A percentile compares a stretch with the other conserved stretches of the same genome.
Conservation (phyloP, 2,888 invertebrate genomes). For the Tubulanus polymorphus region DNA sequence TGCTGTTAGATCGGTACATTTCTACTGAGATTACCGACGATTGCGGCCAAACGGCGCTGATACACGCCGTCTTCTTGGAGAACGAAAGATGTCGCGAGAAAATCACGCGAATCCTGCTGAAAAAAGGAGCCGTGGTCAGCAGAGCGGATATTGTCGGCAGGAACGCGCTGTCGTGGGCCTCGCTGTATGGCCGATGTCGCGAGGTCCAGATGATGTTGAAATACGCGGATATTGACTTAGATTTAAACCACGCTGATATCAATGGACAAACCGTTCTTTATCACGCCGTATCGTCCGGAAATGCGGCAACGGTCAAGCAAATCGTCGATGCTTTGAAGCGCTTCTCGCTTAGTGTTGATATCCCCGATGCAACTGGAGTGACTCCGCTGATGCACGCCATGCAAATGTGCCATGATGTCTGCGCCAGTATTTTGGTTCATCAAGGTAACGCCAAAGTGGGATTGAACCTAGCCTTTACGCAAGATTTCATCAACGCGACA, state of each 20-base stretch:
- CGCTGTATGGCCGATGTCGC: slow-evolving; percentile 24
- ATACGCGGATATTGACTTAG: slow-evolving; percentile 25
- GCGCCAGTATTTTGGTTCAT: slow-evolving; percentile 25
- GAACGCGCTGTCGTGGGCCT: slow-evolving; percentile 27
- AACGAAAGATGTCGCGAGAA: slow-evolving; percentile 20
- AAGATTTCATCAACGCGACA: slow-evolving; percentile 19
- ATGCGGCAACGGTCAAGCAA: slow-evolving; percentile 27
- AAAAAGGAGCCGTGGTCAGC: slow-evolving; percentile 22
- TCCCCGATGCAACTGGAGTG: slow-evolving; percentile 21
- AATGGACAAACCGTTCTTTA: slow-evolving; percentile 29
- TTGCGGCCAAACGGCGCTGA: slow-evolving; percentile 29
- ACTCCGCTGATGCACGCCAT: slow-evolving; percentile 29
- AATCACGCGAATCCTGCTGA: slow-evolving; percentile 22
- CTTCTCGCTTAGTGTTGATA: slow-evolving; percentile 24
- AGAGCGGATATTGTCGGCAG: slow-evolving; percentile 25
- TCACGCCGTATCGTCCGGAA: slow-evolving; percentile 29
- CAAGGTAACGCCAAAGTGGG: slow-evolving; percentile 28
- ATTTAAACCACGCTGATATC: slow-evolving; percentile 25
- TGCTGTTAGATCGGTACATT: slow-evolving; percentile 24
- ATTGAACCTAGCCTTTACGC: slow-evolving; percentile 13
- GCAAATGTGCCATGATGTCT: slow-evolving; percentile 26
- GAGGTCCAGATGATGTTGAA: slow-evolving; percentile 24
- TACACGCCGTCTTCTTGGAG: slow-evolving; percentile 25
- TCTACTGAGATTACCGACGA: slow-evolving; percentile 22
- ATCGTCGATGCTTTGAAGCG: slow-evolving; percentile 22